Base-by-base conservation (phyloP, 2,113 vertebrate species). In the Galemys pyrenaicus region DNA sequence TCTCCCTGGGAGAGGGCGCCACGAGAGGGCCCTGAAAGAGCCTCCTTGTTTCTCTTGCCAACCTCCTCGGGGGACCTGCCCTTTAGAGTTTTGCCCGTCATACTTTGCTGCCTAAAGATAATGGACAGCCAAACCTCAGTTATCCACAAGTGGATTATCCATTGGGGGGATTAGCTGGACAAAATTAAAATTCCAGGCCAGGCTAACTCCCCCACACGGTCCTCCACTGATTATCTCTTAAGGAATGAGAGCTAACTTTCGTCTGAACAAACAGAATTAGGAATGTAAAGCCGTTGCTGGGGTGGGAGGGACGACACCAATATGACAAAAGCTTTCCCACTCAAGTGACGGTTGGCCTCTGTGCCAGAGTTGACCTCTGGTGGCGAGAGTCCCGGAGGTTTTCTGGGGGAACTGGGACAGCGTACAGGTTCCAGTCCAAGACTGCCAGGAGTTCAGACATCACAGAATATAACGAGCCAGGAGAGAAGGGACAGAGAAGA, bases 71-170 rank as follows among this genome's bases (percentile, higher is more conserved):
- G n/a, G 30, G 54, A 88, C 30, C 81, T 70, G 41, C 51, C 77
- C 77, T 62, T 44, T 2, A 49, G 75, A 89, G 70, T 46, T 86
- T 37, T 16, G 70, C 78, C 80, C 65, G 77, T 93, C 87, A 62
- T 41, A 71, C 87, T 89, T 24, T 92, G 80, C 87, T 84, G 65
- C 60, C 85, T 80, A 30, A 95, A 90, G 85, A 94, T 90, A 85
- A 90, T 4, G 58, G 85, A 46, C 41, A 90, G 73, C 88, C 89
- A 81, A 49, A 41, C 58, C 58, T 93, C 85, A 30, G n/a, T 90
- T 89, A 95, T 60, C 94, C 90, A 30, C 84, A 85, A 89, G 67
- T 94, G 44, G 77, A 89, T 94, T 94, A 96, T 51, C 92, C 71
- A 17, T 65, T 28, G 56, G 49, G 60, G 68, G 35, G 58, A 95